These are phyloP conservation scores for Prochilodus magdalenae DNA, from an alignment of 2,113 vertebrate genomes.

Conservation along the genomic window DNA sequence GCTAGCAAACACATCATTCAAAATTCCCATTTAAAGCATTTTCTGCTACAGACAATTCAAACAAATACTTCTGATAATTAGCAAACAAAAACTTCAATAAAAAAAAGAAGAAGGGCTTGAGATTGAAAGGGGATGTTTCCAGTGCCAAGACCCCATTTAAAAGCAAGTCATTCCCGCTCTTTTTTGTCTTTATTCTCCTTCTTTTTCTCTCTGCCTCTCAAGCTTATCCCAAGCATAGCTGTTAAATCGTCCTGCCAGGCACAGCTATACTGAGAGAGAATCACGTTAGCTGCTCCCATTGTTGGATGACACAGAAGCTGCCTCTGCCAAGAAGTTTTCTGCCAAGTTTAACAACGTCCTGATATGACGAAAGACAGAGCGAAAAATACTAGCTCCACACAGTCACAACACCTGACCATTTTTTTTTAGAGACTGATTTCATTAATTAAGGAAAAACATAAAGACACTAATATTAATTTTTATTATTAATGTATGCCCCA, in stretches of 20 bases:
- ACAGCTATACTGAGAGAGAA: slow-evolving; percentile 78
- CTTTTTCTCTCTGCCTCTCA: slow-evolving; percentile 42
- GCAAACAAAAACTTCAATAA: slow-evolving; percentile 56
- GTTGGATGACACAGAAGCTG: slow-evolving; percentile 87
- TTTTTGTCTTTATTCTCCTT: slow-evolving; percentile 40
- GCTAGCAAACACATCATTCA: slow-evolving; percentile 22
- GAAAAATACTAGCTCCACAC: slow-evolving; percentile 32
- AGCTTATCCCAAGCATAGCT: slow-evolving; percentile 65
- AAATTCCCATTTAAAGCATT: neutral
- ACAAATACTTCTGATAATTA: slow-evolving; percentile 60
- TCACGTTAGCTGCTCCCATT: slow-evolving; percentile 85
- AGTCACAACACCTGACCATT: slow-evolving; percentile 47
- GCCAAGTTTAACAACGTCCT: slow-evolving; percentile 87
- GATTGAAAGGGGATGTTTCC: slow-evolving; percentile 40
- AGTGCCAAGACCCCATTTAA: slow-evolving; percentile 64
- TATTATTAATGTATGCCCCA: slow-evolving; percentile 49
- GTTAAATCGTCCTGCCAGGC: slow-evolving; percentile 80
- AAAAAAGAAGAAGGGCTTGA: slow-evolving; percentile 59
- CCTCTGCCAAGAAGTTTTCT: slow-evolving; percentile 84
- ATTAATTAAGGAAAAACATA: slow-evolving; percentile 72
- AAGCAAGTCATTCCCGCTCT: slow-evolving; percentile 48
- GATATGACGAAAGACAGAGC: slow-evolving; percentile 59
- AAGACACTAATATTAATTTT: slow-evolving; percentile 50
- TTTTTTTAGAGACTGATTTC: slow-evolving; percentile 71
- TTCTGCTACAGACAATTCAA: slow-evolving; percentile 36